Percentiles rank a stretch among this genome's conserved stretches.
These are phyloP conservation scores for Desmodus rotundus DNA, from an alignment of 2,113 vertebrate species.

Conservation along the genomic window DNA sequence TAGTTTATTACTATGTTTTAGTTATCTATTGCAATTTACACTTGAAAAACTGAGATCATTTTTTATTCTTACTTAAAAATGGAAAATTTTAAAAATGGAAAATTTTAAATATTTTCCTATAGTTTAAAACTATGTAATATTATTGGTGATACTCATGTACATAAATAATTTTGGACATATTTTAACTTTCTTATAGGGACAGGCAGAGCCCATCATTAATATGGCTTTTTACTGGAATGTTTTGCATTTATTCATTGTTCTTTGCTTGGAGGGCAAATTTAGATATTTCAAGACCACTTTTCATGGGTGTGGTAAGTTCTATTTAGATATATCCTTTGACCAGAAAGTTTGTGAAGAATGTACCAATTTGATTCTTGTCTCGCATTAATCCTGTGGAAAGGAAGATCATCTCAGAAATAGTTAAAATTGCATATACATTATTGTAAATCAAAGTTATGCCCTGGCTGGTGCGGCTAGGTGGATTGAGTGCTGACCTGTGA, in stretches of 20 bases:
- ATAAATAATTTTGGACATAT: slow-evolving; percentile 18
- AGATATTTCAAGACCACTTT: slow-evolving; percentile 92
- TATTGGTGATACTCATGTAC: slow-evolving; percentile 19
- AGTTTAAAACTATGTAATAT: neutral
- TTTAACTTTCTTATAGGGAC: slow-evolving; percentile 64
- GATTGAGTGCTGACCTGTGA: no score
- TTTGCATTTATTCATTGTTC: slow-evolving; percentile 92
- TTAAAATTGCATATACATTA: neutral
- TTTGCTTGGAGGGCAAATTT: slow-evolving; percentile 98
- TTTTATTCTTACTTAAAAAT: slow-evolving; percentile 4
- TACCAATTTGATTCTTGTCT: neutral
- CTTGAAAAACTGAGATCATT: neutral
- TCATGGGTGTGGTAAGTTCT: slow-evolving; percentile 93
- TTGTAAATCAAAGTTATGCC: neutral
- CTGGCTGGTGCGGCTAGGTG: no score
- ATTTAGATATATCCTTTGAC: slow-evolving; percentile 21
- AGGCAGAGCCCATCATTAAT: slow-evolving; percentile 81
- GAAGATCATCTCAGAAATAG: neutral
- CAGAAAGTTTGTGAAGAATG: slow-evolving; percentile 25
- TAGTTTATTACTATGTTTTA: neutral
- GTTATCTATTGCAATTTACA: neutral
- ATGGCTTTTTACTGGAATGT: slow-evolving; percentile 89
- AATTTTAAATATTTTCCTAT: neutral
- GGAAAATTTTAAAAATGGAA: neutral
- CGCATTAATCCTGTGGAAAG: neutral